phyloP scores from a whole-genome alignment of 2,797 vertebrate species.

The Zenarchopterus dispar region DNA sequence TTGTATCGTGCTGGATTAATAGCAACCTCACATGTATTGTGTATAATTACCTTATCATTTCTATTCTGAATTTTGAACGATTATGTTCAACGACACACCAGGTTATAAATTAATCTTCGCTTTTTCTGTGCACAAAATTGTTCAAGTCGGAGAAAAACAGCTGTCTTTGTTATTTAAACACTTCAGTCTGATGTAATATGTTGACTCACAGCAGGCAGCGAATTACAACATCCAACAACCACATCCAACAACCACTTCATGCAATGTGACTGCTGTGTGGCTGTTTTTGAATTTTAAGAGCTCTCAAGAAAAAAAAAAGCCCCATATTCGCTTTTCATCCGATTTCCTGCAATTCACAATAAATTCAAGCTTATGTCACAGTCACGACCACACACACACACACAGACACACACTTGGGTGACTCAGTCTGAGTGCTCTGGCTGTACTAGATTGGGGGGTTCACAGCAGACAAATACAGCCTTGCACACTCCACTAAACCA shows the following conservation, averaged over 20 bases:
- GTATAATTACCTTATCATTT: not conserved
- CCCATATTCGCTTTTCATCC: constrained; percentile 30
- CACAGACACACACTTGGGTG: constrained; percentile 39
- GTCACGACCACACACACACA: constrained; percentile 18
- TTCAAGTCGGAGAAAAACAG: constrained; percentile 21
- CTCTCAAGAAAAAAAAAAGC: constrained; percentile 7
- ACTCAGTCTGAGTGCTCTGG: constrained; percentile 62
- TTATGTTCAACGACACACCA: not conserved
- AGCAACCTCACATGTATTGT: not conserved
- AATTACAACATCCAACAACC: constrained; percentile 47
- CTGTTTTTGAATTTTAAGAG: constrained; percentile 40
- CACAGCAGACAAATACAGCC: constrained; percentile 68
- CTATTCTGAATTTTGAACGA: not conserved
- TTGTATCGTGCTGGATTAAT: too few species aligned
- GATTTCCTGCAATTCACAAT: constrained; percentile 34
- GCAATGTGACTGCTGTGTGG: constrained; percentile 32
- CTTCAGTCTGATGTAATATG: constrained; percentile 53
- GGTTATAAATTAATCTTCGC: constrained; percentile 2
- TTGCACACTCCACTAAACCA: constrained; percentile 57
- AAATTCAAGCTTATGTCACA: constrained; percentile 42
- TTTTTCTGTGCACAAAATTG: constrained; percentile 1
- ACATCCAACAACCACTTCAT: constrained; percentile 41
- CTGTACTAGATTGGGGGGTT: constrained; percentile 58
- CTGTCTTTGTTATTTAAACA: constrained; percentile 34
- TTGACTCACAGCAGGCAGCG: constrained; percentile 42